Evolutionary conservation across 2,113 vertebrate genomes (phyloP), one percentile per base, ranked within the genome.

Genomic region (Brachyhypopomus gauderio): DNA sequence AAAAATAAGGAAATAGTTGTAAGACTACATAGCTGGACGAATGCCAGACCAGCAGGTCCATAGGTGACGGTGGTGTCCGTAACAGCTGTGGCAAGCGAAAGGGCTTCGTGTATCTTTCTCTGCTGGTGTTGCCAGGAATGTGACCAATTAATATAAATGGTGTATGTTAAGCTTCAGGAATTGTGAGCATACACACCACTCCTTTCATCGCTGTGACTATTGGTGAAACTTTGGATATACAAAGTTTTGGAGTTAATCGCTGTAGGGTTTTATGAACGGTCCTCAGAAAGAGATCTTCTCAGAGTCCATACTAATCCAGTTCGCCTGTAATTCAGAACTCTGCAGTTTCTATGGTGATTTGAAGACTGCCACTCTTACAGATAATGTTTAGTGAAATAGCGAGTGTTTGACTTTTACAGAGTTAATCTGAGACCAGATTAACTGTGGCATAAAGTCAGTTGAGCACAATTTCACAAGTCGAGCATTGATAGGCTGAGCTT

Each of bases 341-440:
- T 66, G 25, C 63, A 4, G 19, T 14, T 19, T 67, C n/a, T 17
- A 34, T 34, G 64, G 25, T 19, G 4, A 7, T 20, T 20, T 20
- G 2, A 34, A 67, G 64, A 0, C 64, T 36, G 16, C 5, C 27
- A 36, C 64, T 64, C 25, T 30, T 63, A 63, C n/a, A 16, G 23
- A 27, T 64, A 5, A 2, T 1, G 23, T 64, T 30, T 27, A 64
- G 30, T 30, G 30, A 25, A 64, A 25, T 64, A 27, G 30, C 14
- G 1, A 64, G 62, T 64, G 62, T 34, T 34, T 30, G 16, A 64
- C 62, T 67, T 67, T 20, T 8, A 52, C 45, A 7, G 17, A 22
- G 36, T 70, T 41, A 67, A 67, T 67, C 14, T 36, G 27, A 67
- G 64, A 20, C 64, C 64, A 20, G 30, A 36, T 67, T 67, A 67